Base-by-base conservation (phyloP, 2,888 invertebrate species). In the Leptarthrus brevirostris region DNA sequence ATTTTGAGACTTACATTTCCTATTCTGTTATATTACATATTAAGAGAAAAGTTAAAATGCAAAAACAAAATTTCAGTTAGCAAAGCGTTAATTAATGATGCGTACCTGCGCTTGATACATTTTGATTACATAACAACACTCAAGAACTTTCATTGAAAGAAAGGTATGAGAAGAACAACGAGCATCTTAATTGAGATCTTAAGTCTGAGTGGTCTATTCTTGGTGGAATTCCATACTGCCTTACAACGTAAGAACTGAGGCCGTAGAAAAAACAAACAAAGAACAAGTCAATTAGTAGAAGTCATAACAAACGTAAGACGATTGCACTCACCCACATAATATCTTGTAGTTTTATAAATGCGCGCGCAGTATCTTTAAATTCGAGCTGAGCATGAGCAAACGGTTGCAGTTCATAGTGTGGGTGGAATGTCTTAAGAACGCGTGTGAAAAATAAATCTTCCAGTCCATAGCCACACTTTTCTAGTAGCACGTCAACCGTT, bases 271-370 rank as follows among this genome's bases (percentile, higher is more conserved):
- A 72, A 64, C 47, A 74, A 72, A 71, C 61, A 72, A 54, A 61
- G 58, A 61, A 58, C 47, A 61, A 73, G 70, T 75, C 70, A 75
- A 75, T 75, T 75, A 75, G 69, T 70, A 69, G 49, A 73, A 73
- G 75, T 75, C 75, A 75, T 73, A 75, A 70, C 61, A 75, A 64
- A 52, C 30, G 73, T 24, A 18, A 66, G 66, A 66, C 47, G 66
- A 74, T 74, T 56, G 56, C 69, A 22, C 70, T 69, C 53, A 74
- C 22, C 30, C 14, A 18, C 56, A 6, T 12, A 20, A 20, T 24
- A 24, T 16, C 34, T 36, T 18, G 16, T 20, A 2, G 49, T 12
- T 44, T 66, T 44, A 44, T 26, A 22, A 30, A 20, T 47, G 66
- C 66, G 66, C 66, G 66, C 66, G 66, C 47, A 47, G n/a, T n/a